Base-by-base conservation (phyloP, 2,113 vertebrate species). In the Arenaria interpres region DNA sequence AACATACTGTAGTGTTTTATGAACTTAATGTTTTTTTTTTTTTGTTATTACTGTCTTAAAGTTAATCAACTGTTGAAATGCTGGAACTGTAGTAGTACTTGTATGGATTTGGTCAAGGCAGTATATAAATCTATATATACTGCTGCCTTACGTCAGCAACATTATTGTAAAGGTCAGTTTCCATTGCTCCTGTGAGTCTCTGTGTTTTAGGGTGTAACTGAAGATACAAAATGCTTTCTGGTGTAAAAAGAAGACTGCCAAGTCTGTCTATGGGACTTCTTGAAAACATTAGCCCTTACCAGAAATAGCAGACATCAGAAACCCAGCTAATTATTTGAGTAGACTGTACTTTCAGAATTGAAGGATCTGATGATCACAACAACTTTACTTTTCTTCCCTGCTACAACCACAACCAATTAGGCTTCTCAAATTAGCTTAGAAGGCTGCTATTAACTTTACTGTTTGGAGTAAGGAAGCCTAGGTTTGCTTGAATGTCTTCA, bases 221-320 rank as follows among this genome's bases (percentile, higher is more conserved):
- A 83, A 60, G 85, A 85, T 28, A 96, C 37, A 86, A 73, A 88
- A 83, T 68, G 27, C 50, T 89, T 90, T 92, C 80, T 92, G 73
- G 45, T 92, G 60, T 73, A 62, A 87, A 89, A 92, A 48, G 39
- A 94, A 85, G 77, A 69, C 48, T 79, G 69, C 66, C 77, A 87
- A 86, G 43, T n/a, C 67, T 76, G 14, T 81, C 56, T 81, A 5
- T 54, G 66, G 64, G 60, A 75, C 39, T 89, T 93, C 73, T 92
- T 0, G 0, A 90, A 97, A 93, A 69, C 28, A 73, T 87, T 18
- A 87, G 57, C 3, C 1, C 54, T 95, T 92, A 91, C 74, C 73
- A 89, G 87, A 92, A 79, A 89, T 5, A 84, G 57, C 81, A 80
- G 57, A 59, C 23, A 51, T 80, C 64, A 83, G 81, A 89, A 95